phyloP scores from a whole-genome alignment of 2,113 vertebrate genomes.

The Syngnathus typhle region DNA sequence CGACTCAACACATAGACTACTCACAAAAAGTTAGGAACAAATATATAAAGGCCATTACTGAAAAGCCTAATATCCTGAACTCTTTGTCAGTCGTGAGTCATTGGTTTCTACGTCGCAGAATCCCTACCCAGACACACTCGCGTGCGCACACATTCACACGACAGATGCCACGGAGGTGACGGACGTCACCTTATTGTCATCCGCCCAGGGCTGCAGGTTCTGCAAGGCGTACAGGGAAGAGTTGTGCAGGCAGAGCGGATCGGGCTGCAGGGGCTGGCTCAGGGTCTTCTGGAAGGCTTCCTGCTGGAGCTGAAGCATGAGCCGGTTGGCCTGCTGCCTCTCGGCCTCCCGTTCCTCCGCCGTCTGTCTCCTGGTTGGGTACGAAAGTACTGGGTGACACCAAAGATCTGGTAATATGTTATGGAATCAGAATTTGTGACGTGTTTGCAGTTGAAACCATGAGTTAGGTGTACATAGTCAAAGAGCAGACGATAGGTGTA shows the following conservation, averaged over 20 bases:
- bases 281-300: constrained; percentile 93
- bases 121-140: constrained; percentile 8
- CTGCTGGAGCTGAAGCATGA: constrained; percentile 96
- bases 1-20: constrained; percentile 46
- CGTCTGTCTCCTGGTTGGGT: constrained; percentile 84
- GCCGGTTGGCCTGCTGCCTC: constrained; percentile 89
- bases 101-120: neutral
- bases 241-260: constrained; percentile 97
- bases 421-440: neutral
- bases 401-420: neutral
- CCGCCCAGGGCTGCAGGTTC: constrained; percentile 97
- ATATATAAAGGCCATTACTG: neutral
- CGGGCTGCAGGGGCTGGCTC: constrained; percentile 84
- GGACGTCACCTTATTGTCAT: constrained; percentile 91
- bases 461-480: neutral
- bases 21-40: neutral
- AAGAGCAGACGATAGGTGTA: neutral
- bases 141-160: constrained; percentile 70
- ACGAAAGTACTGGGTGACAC: neutral
- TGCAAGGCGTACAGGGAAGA: constrained; percentile 94
- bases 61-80: neutral
- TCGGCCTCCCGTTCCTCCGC: constrained; percentile 94
- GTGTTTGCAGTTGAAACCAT: neutral
- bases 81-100: neutral
- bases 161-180: constrained; percentile 88